These are phyloP conservation scores for Pinna nobilis DNA, from an alignment of 1,140 invertebrate genomes.

Conservation along the genomic window DNA sequence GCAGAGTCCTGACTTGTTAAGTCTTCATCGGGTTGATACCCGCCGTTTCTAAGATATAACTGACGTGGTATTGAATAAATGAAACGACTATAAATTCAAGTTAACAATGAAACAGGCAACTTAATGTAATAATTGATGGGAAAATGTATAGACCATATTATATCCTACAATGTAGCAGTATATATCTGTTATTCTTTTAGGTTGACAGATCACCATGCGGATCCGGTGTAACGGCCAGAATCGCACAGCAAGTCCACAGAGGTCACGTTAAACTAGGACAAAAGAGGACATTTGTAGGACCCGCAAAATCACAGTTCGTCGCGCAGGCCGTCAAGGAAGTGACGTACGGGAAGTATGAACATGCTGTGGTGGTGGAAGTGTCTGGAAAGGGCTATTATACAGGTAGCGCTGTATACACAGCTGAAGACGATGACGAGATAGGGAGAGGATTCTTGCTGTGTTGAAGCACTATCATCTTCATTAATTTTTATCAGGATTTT, in stretches of 20 bases:
- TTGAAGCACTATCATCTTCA: no score
- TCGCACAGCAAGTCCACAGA: constrained; percentile 63
- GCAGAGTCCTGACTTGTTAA: no score
- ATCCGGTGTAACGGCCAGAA: constrained; percentile 68
- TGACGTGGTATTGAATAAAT: no score
- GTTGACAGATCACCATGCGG: constrained; percentile 70
- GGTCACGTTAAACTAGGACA: constrained; percentile 53
- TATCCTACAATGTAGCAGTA: no score
- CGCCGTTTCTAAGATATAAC: no score
- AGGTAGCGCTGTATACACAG: constrained; percentile 53
- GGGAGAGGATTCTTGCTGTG: constrained; percentile 54
- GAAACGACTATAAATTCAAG: no score
- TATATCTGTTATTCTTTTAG: constrained; percentile 50
- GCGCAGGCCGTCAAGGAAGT: constrained; percentile 43
- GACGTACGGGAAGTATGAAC: constrained; percentile 23
- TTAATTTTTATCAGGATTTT: no score
- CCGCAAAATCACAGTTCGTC: constrained; percentile 50
- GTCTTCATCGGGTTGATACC: no score
- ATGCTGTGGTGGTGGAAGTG: constrained; percentile 64
- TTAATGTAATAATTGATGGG: no score
- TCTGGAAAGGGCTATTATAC: constrained; percentile 62
- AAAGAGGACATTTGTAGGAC: constrained; percentile 51
- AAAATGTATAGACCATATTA: no score
- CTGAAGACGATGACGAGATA: constrained; percentile 59
- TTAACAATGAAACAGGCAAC: no score